Evolutionary conservation across 2,797 vertebrate species (phyloP), one percentile per base, ranked within the genome.

Genomic region (Oryzias dopingdopingensis): DNA sequence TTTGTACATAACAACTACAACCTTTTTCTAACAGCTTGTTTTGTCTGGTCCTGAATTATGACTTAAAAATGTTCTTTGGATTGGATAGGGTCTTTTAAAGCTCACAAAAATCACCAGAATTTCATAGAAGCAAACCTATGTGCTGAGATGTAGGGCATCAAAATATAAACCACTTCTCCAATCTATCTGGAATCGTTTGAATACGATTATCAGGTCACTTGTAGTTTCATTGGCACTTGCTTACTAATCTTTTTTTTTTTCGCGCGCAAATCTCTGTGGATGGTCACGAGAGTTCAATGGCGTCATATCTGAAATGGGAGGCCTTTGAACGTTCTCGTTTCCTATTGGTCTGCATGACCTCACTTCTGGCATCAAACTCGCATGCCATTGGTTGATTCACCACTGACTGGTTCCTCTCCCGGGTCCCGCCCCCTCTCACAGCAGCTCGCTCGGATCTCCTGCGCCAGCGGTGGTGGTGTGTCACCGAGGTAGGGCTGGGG

Each of bases 401-500:
- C 13, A 29, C 63, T 20, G 46, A 29, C 60, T 62, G 17, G 15
- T 56, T 49, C 61, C 64, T 40, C 32, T 14, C 8, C 42, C 20
- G 14, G 52, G 32, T 69, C 79, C 83, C 79, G 57, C 76, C 56
- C 54, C 56, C 65, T 26, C 65, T 61, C 67, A 29, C 65, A 59
- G 41, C 61, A 55, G 61, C 70, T 77, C 62, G 57, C 72, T 82
- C 62, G 75, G 76, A 76, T 82, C 74, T 88, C 72, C 87, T 90
- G 75, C 89, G 86, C 85, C 87, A 90, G 87, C 90, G 18, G 45
- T 23, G 45, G 45, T 23, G 45, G 90, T 87, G 90, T 91, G 83
- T 87, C 87, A 84, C 88, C 82, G 87, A 89, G 87, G 83, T 78
- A 88, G 85, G 81, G 81, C 79, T 80, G 82, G 90, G 79, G 89